These are phyloP conservation scores for Sebastes melanostomus DNA, from an alignment of 2,797 vertebrate species.

Conservation along the genomic window DNA sequence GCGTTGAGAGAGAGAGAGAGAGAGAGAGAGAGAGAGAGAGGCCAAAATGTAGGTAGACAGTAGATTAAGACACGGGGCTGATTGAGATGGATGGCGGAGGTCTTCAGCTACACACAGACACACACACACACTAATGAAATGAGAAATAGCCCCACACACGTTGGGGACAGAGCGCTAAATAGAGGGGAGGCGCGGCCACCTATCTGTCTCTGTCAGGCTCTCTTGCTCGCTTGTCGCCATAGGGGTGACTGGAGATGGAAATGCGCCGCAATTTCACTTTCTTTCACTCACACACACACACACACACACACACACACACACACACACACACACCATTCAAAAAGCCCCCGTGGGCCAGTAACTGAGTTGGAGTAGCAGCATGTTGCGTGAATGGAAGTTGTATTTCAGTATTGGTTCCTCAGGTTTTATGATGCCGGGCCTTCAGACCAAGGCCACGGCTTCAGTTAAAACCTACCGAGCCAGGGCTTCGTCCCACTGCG, in stretches of 20 bases:
- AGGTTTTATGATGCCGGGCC: slow-evolving; percentile 29
- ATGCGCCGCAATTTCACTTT: slow-evolving; percentile 24
- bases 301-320: too few relatives aligned
- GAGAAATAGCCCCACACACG: slow-evolving; percentile 72
- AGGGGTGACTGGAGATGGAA: slow-evolving; percentile 30
- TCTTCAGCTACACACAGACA: slow-evolving; percentile 51
- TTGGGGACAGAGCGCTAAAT: slow-evolving; percentile 64
- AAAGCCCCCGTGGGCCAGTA: slow-evolving; percentile 6
- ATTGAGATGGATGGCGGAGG: slow-evolving; percentile 78
- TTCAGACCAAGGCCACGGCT: slow-evolving; percentile 26
- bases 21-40: slow-evolving; percentile 9
- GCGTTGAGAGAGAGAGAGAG: slow-evolving; percentile 14
- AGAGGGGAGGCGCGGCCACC: slow-evolving; percentile 62
- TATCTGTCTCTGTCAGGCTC: slow-evolving; percentile 63
- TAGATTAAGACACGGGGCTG: slow-evolving; percentile 77
- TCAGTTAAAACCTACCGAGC: background rate
- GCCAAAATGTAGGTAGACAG: slow-evolving; percentile 67
- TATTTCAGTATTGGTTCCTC: slow-evolving; percentile 21
- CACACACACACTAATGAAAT: slow-evolving; percentile 77
- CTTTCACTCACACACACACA: background rate
- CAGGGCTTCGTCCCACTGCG: slow-evolving; percentile 2
- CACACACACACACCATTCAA: background rate
- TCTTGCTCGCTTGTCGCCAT: slow-evolving; percentile 11
- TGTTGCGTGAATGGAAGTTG: slow-evolving; percentile 9
- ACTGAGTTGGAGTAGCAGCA: slow-evolving; percentile 10